Base-by-base conservation (phyloP, 1,140 invertebrate genomes). In the Littorina saxatilis region DNA sequence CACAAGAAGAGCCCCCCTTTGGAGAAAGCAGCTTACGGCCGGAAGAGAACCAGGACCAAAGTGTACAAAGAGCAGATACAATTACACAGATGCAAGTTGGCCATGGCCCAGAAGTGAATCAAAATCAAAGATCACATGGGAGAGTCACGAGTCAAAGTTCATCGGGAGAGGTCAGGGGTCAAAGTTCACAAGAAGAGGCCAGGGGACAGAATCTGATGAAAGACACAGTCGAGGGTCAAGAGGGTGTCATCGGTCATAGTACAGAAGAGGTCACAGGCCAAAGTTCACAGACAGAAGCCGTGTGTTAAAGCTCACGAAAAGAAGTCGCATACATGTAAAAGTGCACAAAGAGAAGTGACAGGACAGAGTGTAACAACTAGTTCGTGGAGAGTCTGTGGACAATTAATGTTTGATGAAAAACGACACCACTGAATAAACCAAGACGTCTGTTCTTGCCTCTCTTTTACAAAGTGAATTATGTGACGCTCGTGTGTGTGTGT, bases 401-500 rank as follows among this genome's bases (percentile, higher is more conserved):
- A 47, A 47, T 47, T 47, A 47, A 5, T 47, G 43, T n/a, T n/a
- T n/a, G n/a, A n/a, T n/a, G n/a, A n/a, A n/a, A n/a, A n/a, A n/a
- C n/a, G n/a, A n/a, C n/a, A n/a, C n/a, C n/a, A n/a, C n/a, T n/a
- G n/a, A n/a, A n/a, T n/a, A n/a, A n/a, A n/a, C n/a, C n/a, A n/a
- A n/a, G n/a, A n/a, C n/a, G n/a, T n/a, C n/a, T n/a, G n/a, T n/a
- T n/a, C n/a, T n/a, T n/a, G n/a, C n/a, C n/a, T n/a, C n/a, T n/a
- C n/a, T n/a, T n/a, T n/a, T n/a, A n/a, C n/a, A n/a, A n/a, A n/a
- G n/a, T n/a, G n/a, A n/a, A n/a, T n/a, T n/a, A n/a, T n/a, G n/a
- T n/a, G n/a, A n/a, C n/a, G n/a, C n/a, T n/a, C n/a, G 61, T 66
- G 61, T 66, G 61, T 66, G 61, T 66, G 61, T 66, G 61, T 66